Conservation (phyloP, 2,113 vertebrate species). For the Rhizomys pruinosus region DNA sequence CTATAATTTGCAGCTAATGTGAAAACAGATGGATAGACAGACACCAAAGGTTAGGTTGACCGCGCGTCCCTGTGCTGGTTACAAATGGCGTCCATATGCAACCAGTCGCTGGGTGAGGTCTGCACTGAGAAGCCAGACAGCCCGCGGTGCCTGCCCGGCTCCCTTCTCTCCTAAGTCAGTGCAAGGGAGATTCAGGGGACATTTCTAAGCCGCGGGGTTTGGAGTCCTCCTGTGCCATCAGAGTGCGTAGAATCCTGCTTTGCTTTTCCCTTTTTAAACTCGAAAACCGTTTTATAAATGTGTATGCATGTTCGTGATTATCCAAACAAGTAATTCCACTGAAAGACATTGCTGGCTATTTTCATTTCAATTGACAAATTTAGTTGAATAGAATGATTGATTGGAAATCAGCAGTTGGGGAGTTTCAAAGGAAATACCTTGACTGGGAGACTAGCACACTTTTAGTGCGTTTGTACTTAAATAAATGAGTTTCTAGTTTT, state of each 20-base stretch:
- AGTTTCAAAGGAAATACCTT: slow-evolving; percentile 78
- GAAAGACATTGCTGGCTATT: slow-evolving; percentile 54
- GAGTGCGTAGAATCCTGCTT: neutral
- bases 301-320: neutral
- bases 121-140: slow-evolving; percentile 81
- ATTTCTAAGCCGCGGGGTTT: neutral
- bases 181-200: slow-evolving; percentile 20
- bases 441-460: neutral
- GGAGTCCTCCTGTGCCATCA: neutral
- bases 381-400: slow-evolving; percentile 80
- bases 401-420: slow-evolving; percentile 75
- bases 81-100: slow-evolving; percentile 99
- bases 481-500: slow-evolving; percentile 64
- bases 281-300: slow-evolving; percentile 5
- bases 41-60: slow-evolving; percentile 93
- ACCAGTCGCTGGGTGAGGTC: slow-evolving; percentile 87
- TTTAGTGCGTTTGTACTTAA: slow-evolving; percentile 61
- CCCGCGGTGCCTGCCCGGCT: neutral
- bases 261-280: slow-evolving; percentile 3
- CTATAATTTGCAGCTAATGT: slow-evolving; percentile 96
- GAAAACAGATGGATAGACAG: slow-evolving; percentile 99
- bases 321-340: slow-evolving; percentile 35
- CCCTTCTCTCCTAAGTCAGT: slow-evolving; percentile 1
- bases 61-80: slow-evolving; percentile 89
- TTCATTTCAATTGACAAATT: slow-evolving; percentile 72